Conservation (phyloP, 2,113 vertebrate genomes). For the Hypomesus transpacificus region DNA sequence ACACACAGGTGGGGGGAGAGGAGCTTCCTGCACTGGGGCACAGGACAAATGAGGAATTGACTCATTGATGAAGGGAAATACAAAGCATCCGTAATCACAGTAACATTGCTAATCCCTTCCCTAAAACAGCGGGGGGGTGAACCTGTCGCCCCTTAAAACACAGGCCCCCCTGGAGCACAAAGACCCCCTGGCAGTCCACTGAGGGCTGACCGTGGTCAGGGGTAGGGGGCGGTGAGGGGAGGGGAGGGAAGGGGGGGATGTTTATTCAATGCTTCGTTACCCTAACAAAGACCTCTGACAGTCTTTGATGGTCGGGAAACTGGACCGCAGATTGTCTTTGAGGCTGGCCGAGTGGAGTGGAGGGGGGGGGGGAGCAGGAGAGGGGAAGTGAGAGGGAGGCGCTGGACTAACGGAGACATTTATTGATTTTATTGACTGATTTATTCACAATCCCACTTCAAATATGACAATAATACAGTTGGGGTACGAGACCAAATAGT, state of each 20-base stretch:
- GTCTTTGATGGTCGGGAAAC: slow-evolving; percentile 39
- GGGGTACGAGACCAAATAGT: no score
- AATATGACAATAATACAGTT: no score
- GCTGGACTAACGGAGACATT: slow-evolving; percentile 1
- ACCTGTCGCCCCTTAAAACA: slow-evolving; percentile 25
- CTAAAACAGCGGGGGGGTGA: slow-evolving; percentile 46
- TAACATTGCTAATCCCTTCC: slow-evolving; percentile 58
- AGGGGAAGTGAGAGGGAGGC: not conserved
- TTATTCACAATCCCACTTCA: no score
- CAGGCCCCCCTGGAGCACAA: slow-evolving; percentile 36
- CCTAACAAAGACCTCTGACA: slow-evolving; percentile 39
- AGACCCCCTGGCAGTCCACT: slow-evolving; percentile 28
- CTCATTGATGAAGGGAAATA: slow-evolving; percentile 33
- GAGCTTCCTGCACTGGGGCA: slow-evolving; percentile 28
- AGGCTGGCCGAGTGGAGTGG: slow-evolving; percentile 1
- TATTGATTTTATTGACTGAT: no score
- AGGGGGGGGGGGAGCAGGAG: not conserved
- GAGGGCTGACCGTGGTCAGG: slow-evolving; percentile 23
- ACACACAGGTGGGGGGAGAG: slow-evolving; percentile 6
- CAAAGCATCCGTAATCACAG: slow-evolving; percentile 54
- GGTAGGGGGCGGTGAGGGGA: not conserved
- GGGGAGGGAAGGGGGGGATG: not conserved
- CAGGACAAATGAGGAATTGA: slow-evolving; percentile 33
- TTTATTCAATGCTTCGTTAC: slow-evolving; percentile 35
- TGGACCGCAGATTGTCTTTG: not conserved